Base-by-base conservation (phyloP, 2,113 vertebrate genomes). In the Carassius auratus region DNA sequence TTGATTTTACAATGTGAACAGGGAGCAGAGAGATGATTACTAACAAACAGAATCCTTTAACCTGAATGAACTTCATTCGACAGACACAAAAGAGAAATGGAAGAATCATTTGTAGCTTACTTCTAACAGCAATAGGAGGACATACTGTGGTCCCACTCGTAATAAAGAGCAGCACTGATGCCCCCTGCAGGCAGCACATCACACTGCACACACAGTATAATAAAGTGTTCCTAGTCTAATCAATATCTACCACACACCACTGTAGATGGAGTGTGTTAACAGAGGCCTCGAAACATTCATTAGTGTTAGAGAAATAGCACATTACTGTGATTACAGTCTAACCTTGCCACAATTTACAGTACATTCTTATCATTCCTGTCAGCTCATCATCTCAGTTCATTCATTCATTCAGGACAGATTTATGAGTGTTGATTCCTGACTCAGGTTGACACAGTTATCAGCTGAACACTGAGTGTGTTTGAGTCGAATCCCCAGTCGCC, bases 161-260 rank as follows among this genome's bases (percentile, higher is more conserved):
- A 57, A 76, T 59, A 61, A 8, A 77, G 61, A 30, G 50, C 66
- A 38, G 80, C 61, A 68, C 68, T 81, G 84, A 61, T 75, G 81
- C 85, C 84, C 68, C 71, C 84, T 88, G 38, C 76, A 84, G 84
- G 81, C 55, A 50, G 45, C 7, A 76, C 6, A 19, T 3, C 33
- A 66, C 73, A 83, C 79, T 52, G 21, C 48, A 85, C 36, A 45
- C 81, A 48, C n/a, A 21, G 19, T 36, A 71, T 9, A 66, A 42
- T 14, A 26, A 71, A 55, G 6, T 64, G 10, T 26, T 64, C 71
- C 30, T 23, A 45, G n/a, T 55, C 84, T 76, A 61, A 78, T 61
- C 76, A 42, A 23, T 38, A 30, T 61, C 55, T 61, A 42, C 17
- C 76, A 79, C 76, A 79, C 33, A 79, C 10, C 19, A 42, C 26